Conservation (phyloP, 2,113 vertebrate genomes). For the Oncorhynchus mykiss region DNA sequence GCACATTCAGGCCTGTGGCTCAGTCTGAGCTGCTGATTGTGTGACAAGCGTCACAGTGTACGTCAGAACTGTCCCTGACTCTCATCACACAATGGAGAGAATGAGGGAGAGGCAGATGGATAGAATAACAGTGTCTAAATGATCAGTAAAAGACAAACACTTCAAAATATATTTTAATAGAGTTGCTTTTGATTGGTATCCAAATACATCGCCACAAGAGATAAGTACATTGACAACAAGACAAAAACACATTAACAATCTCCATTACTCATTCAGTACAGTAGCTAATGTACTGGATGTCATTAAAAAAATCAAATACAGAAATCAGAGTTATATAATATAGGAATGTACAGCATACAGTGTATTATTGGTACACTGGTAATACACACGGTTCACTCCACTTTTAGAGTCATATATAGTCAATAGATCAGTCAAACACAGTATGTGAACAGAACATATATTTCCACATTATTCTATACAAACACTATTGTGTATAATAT, state of each 20-base stretch:
- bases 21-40: background rate
- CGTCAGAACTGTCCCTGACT: slow-evolving; percentile 9
- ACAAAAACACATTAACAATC: background rate
- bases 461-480: background rate
- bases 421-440: background rate
- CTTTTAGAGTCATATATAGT: background rate
- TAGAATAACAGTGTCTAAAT: background rate
- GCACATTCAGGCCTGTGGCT: background rate
- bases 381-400: background rate
- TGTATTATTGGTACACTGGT: background rate
- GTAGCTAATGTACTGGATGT: background rate
- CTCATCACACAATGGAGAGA: background rate
- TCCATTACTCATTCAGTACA: background rate
- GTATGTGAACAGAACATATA: background rate
- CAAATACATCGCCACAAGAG: background rate
- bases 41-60: background rate
- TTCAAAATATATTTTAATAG: background rate
- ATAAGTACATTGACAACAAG: background rate
- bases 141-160: background rate
- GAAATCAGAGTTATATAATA: background rate
- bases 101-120: slow-evolving; percentile 4
- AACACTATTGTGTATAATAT: slow-evolving; percentile 3
- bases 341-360: background rate
- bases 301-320: background rate
- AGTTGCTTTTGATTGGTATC: background rate